Conservation (phyloP, 2,113 vertebrate genomes). For the Tretioscincus oriximinensis region DNA sequence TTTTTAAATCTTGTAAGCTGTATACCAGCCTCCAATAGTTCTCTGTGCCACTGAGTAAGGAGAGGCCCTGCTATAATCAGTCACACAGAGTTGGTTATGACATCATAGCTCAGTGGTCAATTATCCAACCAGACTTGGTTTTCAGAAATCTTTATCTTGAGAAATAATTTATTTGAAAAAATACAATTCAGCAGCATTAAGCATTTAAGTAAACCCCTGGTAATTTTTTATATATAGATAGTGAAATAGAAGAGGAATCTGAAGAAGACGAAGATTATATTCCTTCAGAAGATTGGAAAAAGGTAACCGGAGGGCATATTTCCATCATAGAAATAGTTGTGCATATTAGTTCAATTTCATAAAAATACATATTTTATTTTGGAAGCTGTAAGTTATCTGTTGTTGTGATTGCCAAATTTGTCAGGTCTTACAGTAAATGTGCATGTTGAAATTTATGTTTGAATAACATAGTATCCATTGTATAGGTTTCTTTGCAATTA, state of each 20-base stretch:
- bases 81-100: slow-evolving; percentile 19
- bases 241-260: slow-evolving; percentile 92
- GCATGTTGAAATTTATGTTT: neutral
- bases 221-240: slow-evolving; percentile 74
- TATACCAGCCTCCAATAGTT: neutral
- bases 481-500: neutral
- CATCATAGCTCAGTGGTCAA: slow-evolving; percentile 12
- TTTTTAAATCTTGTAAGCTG: neutral
- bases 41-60: neutral
- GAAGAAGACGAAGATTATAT: slow-evolving; percentile 99
- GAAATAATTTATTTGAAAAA: neutral
- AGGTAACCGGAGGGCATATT: slow-evolving; percentile 73
- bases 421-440: neutral
- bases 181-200: accelerated
- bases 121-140: slow-evolving; percentile 20
- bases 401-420: neutral
- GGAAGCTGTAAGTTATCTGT: neutral
- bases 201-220: neutral
- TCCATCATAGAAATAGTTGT: neutral
- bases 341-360: neutral
- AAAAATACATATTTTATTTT: neutral
- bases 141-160: slow-evolving; percentile 14
- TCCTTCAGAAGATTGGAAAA: slow-evolving; percentile 98
- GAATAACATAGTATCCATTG: neutral
- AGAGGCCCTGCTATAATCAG: neutral